Conservation (phyloP, 2,888 invertebrate species). For the Drosophila prostipennis region DNA sequence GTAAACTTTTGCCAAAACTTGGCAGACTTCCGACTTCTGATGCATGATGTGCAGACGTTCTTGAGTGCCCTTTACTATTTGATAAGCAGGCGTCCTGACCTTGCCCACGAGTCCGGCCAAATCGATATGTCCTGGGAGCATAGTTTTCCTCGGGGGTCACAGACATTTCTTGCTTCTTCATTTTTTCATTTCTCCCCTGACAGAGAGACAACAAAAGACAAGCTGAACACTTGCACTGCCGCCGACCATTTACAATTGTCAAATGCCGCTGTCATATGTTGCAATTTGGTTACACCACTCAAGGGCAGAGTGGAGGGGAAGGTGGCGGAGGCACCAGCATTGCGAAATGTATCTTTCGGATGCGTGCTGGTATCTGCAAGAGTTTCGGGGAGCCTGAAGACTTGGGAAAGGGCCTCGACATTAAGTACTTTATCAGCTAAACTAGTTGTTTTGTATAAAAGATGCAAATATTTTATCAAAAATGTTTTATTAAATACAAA, state of each 20-base stretch:
- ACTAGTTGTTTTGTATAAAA: conserved; percentile 7
- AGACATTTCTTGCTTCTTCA: conserved; percentile 9
- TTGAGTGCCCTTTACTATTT: conserved; percentile 48
- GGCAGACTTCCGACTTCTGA: conserved; percentile 62
- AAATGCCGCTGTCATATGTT: conserved; percentile 75
- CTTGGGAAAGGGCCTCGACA: not conserved
- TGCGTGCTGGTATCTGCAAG: conserved; percentile 17
- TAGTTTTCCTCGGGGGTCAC: conserved; percentile 12
- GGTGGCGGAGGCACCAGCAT: conserved; percentile 24
- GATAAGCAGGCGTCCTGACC: conserved; percentile 59
- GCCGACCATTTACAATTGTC: conserved; percentile 77
- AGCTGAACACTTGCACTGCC: conserved; percentile 29
- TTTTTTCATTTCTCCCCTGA: conserved; percentile 1
- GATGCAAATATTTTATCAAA: no score
- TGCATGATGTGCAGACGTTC: conserved; percentile 73
- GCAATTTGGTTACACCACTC: conserved; percentile 77
- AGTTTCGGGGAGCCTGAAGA: not conserved
- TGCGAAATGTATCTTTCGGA: conserved; percentile 47
- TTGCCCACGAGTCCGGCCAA: conserved; percentile 51
- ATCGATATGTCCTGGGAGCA: conserved; percentile 50
- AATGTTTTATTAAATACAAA: no score
- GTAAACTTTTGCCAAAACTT: conserved; percentile 52
- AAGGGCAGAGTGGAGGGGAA: conserved; percentile 10
- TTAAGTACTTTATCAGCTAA: not conserved
- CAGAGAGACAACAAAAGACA: conserved; percentile 36